These are phyloP conservation scores for Alethe diademata DNA, from an alignment of 2,113 vertebrate species.

Conservation along the genomic window DNA sequence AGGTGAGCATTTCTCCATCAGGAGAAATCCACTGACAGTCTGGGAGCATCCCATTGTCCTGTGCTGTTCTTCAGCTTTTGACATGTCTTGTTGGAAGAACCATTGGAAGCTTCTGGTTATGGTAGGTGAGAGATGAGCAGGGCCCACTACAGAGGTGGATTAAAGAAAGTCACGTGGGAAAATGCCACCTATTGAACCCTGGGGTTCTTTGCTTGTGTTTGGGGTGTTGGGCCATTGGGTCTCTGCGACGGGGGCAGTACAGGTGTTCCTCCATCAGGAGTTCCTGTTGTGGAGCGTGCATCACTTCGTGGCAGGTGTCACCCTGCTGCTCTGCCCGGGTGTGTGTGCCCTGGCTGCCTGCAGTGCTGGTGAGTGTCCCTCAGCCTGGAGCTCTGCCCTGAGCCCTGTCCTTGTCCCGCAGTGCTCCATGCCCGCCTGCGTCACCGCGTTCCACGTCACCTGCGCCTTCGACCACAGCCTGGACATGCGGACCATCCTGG, in stretches of 20 bases:
- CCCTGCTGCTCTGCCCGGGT: background rate
- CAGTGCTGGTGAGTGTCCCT: background rate
- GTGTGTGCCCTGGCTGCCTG: background rate
- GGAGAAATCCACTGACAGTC: background rate
- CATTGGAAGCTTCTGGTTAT: background rate
- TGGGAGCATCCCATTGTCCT: background rate
- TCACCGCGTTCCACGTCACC: constrained; percentile 96
- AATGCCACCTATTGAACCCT: background rate
- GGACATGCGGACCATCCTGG: constrained; percentile 95
- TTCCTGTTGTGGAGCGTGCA: background rate
- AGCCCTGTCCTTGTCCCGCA: constrained; percentile 54
- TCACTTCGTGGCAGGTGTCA: rapidly evolving
- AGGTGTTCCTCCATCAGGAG: background rate
- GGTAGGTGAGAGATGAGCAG: background rate
- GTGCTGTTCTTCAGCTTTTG: background rate
- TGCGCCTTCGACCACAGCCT: constrained; percentile 95
- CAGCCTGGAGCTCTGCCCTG: background rate
- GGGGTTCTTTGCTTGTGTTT: background rate
- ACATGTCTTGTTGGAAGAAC: background rate
- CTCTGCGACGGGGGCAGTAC: rapidly evolving
- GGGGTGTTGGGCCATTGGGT: background rate
- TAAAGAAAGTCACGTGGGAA: background rate
- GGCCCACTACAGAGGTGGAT: background rate
- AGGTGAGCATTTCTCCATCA: background rate
- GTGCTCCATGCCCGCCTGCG: constrained; percentile 95